phyloP scores from a whole-genome alignment of 2,113 vertebrate species.

The Paracanthobrama guichenoti region DNA sequence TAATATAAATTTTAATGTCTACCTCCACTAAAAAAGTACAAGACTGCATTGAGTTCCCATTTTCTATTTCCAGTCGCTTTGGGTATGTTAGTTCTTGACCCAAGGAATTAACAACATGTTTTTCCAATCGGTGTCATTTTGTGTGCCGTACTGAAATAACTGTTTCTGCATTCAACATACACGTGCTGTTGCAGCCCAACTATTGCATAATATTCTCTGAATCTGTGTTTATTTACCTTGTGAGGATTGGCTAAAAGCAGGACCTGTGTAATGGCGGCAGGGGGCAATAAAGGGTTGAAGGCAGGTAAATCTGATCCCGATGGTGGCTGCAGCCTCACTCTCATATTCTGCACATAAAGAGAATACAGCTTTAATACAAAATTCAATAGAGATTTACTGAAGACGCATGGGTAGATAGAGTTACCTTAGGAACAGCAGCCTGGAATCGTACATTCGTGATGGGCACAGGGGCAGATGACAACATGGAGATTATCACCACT shows the following conservation, averaged over 20 bases:
- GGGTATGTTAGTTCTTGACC: no score
- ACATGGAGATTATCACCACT: conserved; percentile 97
- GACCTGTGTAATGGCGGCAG: conserved; percentile 93
- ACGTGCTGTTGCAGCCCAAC: neutral
- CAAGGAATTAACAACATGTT: no score
- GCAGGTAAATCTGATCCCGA: conserved; percentile 88
- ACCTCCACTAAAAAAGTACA: no score
- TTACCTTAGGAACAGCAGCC: conserved; percentile 94
- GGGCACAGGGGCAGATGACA: conserved; percentile 89
- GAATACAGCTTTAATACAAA: neutral
- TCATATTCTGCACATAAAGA: conserved; percentile 83
- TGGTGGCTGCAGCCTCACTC: conserved; percentile 93
- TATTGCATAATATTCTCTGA: neutral
- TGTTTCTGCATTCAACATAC: neutral
- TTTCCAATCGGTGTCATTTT: neutral
- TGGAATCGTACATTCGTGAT: conserved; percentile 93
- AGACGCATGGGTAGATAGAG: conserved; percentile 21
- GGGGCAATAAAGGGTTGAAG: conserved; percentile 92
- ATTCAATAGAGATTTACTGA: neutral
- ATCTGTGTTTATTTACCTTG: conserved; percentile 76
- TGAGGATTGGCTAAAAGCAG: conserved; percentile 93
- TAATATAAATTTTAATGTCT: no score
- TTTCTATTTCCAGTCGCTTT: no score
- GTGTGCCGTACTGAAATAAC: neutral
- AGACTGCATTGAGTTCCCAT: no score